Conservation (phyloP, 2,888 invertebrate species). For the Argyra leucocephala region DNA sequence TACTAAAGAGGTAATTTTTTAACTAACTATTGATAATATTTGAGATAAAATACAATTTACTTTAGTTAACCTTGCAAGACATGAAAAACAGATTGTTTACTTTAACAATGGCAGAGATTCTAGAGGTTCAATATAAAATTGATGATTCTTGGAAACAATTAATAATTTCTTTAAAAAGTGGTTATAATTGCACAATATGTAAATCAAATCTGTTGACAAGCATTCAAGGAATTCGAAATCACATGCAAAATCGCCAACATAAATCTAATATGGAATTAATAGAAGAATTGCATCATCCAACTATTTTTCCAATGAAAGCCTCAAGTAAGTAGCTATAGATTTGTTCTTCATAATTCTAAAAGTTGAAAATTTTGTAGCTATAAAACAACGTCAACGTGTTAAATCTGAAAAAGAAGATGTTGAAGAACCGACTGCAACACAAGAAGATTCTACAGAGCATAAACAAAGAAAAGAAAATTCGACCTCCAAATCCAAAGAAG, state of each 20-base stretch:
- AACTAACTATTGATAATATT: too few species aligned
- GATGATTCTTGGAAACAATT: not conserved
- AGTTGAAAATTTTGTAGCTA: not conserved
- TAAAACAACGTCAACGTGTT: too few species aligned
- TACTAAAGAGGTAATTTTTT: too few species aligned
- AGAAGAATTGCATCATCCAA: slow-evolving; percentile 1
- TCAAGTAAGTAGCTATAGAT: not conserved
- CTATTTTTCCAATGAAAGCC: not conserved
- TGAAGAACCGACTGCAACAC: too few species aligned
- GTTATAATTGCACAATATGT: slow-evolving; percentile 7
- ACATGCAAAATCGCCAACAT: not conserved
- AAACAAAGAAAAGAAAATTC: not conserved
- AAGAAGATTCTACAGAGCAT: too few species aligned
- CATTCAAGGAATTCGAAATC: not conserved
- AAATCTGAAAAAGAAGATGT: not conserved
- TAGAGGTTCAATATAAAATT: not conserved
- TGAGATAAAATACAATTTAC: too few species aligned
- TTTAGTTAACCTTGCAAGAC: not conserved
- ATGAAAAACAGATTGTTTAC: not conserved
- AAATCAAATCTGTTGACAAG: not conserved
- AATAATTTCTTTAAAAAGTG: not conserved
- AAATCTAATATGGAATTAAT: not conserved
- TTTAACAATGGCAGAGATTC: not conserved
- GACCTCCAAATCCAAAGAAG: not conserved
- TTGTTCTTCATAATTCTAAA: too few species aligned